Conservation (phyloP, 2,797 vertebrate species). For the Tenualosa ilisha region DNA sequence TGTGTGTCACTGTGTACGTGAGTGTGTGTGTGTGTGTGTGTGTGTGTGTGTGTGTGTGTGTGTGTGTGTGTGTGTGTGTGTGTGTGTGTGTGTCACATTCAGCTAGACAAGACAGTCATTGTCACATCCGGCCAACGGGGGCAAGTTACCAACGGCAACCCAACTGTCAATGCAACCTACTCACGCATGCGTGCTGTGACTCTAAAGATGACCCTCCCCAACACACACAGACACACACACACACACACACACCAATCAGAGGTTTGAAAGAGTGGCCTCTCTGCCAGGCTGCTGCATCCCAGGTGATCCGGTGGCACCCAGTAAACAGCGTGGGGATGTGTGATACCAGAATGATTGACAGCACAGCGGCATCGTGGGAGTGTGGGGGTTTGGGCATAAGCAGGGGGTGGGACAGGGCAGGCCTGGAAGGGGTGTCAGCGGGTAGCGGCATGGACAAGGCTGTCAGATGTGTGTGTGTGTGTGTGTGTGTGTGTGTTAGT, state of each 20-base stretch:
- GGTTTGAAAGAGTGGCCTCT: slow-evolving; percentile 66
- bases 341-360: slow-evolving; percentile 80
- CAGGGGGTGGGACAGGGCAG: background rate
- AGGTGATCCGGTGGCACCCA: slow-evolving; percentile 70
- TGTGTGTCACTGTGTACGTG: too few relatives aligned
- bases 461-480: slow-evolving; percentile 73
- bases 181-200: slow-evolving; percentile 67
- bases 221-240: background rate
- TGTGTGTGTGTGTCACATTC: background rate
- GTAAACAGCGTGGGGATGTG: slow-evolving; percentile 71
- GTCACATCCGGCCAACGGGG: slow-evolving; percentile 73
- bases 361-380: slow-evolving; percentile 63
- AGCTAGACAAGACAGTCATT: slow-evolving; percentile 64
- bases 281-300: slow-evolving; percentile 64
- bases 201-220: slow-evolving; percentile 32
- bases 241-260: slow-evolving; percentile 31
- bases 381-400: slow-evolving; percentile 58
- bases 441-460: slow-evolving; percentile 68
- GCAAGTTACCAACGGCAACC: slow-evolving; percentile 67
- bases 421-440: background rate
- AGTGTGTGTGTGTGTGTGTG: too few relatives aligned
- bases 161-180: slow-evolving; percentile 72
- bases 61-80: slow-evolving; percentile 1
- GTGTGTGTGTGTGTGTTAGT: background rate
- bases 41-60: slow-evolving; percentile 4